Percentiles rank a stretch among this genome's conserved stretches.
Conservation (phyloP, 37 sponge, comb jelly and placozoan species). For the Spongia lamella region DNA sequence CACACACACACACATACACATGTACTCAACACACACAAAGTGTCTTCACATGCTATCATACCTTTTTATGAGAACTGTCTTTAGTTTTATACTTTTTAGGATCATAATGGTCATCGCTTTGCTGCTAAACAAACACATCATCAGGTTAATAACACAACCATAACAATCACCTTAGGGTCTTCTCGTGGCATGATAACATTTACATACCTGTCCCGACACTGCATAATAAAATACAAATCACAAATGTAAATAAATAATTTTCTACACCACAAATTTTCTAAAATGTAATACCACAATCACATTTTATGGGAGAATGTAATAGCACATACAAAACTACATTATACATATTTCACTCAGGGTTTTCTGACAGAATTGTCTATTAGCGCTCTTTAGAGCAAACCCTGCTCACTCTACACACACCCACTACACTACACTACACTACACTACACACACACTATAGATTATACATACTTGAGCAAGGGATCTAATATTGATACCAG, state of each 20-base stretch:
- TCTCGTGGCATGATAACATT: constrained; percentile 73
- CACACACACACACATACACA: background rate
- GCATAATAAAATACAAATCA: constrained; percentile 1
- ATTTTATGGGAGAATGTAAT: no score
- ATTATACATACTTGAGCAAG: constrained; percentile 64
- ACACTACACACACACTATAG: background rate
- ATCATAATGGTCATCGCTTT: constrained; percentile 1
- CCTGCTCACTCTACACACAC: constrained; percentile 3
- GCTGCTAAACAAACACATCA: constrained; percentile 6
- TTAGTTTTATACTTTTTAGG: constrained; percentile 42
- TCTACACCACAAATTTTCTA: no score
- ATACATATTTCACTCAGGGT: no score
- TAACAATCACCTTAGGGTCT: constrained; percentile 31
- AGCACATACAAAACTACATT: no score
- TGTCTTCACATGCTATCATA: background rate
- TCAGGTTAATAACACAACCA: constrained; percentile 2
- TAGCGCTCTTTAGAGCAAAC: no score
- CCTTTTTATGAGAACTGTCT: constrained; percentile 54
- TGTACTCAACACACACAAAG: no score
- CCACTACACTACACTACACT: background rate
- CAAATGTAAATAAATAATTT: no score
- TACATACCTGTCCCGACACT: constrained; percentile 84
- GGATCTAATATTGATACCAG: constrained; percentile 62
- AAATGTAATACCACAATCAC: no score
- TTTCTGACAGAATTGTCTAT: no score